phyloP scores from a whole-genome alignment of 2,888 invertebrate genomes.

The Masnerella sp. region DNA sequence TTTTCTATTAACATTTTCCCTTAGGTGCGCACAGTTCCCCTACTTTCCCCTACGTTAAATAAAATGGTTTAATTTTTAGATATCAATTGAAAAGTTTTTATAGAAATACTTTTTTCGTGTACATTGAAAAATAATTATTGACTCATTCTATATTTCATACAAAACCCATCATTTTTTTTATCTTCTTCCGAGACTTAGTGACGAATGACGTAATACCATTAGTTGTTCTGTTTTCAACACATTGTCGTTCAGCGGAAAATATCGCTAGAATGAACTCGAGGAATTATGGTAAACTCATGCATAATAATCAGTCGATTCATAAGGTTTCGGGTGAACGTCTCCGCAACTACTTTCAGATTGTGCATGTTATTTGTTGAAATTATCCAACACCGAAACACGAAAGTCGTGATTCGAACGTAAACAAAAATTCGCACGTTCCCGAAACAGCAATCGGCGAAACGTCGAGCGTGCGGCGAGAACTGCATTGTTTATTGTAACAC shows the following conservation, averaged over 20 bases:
- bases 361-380: too few relatives aligned
- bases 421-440: not conserved
- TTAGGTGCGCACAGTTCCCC: too few relatives aligned
- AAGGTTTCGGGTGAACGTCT: conserved; percentile 41
- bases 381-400: not conserved
- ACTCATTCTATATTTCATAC: too few relatives aligned
- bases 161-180: too few relatives aligned
- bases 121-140: too few relatives aligned
- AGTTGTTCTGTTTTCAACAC: conserved; percentile 12
- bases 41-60: too few relatives aligned
- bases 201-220: conserved; percentile 27
- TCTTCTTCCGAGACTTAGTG: conserved; percentile 10
- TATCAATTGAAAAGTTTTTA: too few relatives aligned
- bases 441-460: too few relatives aligned
- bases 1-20: too few relatives aligned
- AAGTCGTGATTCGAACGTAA: not conserved
- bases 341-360: not conserved
- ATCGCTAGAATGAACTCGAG: conserved; percentile 3
- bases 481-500: conserved; percentile 19
- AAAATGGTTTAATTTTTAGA: too few relatives aligned
- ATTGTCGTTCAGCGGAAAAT: conserved; percentile 4
- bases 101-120: too few relatives aligned
- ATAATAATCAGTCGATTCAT: conserved; percentile 7
- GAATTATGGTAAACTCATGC: conserved; percentile 14
- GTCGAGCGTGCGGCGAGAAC: not conserved